Percentiles rank a stretch among this genome's conserved stretches.
Evolutionary conservation across 2,888 invertebrate genomes (phyloP).

Genomic region (Drosophila buzzatii): DNA sequence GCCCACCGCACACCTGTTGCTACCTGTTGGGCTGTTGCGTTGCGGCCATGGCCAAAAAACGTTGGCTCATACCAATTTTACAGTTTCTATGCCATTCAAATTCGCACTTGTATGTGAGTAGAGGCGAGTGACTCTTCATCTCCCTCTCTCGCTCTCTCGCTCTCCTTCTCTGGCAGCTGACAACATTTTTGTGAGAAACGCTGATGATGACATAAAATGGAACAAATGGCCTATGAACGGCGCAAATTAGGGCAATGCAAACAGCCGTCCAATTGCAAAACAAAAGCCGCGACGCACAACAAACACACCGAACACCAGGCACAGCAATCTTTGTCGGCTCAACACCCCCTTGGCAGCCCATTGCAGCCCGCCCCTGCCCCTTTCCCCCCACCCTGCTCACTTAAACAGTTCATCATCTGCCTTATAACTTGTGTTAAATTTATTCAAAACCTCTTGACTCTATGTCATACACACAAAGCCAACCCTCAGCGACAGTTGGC

Average conservation of each 20-base stretch:
- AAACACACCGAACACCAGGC: slow-evolving; percentile 36
- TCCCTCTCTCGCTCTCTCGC: background rate
- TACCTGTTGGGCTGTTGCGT: slow-evolving; percentile 21
- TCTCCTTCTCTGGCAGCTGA: slow-evolving; percentile 55
- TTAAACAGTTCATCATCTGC: slow-evolving; percentile 61
- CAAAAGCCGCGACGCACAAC: slow-evolving; percentile 49
- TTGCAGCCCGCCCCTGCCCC: background rate
- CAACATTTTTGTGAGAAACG: slow-evolving; percentile 58
- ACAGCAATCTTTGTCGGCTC: slow-evolving; percentile 73
- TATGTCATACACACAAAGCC: slow-evolving; percentile 41
- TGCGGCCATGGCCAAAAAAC: slow-evolving; percentile 66
- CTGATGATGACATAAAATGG: slow-evolving; percentile 81
- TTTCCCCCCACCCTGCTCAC: background rate
- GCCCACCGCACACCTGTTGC: slow-evolving; percentile 69
- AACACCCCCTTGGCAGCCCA: slow-evolving; percentile 34
- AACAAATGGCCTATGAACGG: slow-evolving; percentile 79
- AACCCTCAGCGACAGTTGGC: slow-evolving; percentile 61
- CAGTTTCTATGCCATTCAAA: slow-evolving; percentile 63
- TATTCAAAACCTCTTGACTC: slow-evolving; percentile 84
- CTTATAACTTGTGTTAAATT: slow-evolving; percentile 74
- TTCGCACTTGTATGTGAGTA: slow-evolving; percentile 61
- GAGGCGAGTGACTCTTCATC: background rate
- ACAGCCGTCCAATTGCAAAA: slow-evolving; percentile 72
- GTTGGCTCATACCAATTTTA: slow-evolving; percentile 42
- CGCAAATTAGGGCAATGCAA: slow-evolving; percentile 77